Conservation (phyloP, 2,797 vertebrate genomes). For the Lagorchestes hirsutus region DNA sequence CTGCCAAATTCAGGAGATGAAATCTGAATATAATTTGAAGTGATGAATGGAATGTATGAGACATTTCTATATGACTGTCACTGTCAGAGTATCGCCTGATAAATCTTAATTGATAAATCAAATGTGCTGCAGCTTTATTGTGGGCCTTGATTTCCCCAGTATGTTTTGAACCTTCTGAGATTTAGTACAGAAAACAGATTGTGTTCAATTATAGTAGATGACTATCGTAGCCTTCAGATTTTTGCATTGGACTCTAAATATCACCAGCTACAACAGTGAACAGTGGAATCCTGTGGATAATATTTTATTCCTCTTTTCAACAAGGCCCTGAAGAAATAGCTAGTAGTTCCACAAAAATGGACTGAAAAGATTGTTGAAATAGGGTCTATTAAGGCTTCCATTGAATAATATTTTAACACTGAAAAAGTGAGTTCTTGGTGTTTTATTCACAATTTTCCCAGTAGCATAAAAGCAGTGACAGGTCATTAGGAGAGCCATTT, state of each 20-base stretch:
- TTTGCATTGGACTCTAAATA: not conserved
- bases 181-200: not conserved
- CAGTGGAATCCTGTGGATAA: not conserved
- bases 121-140: not conserved
- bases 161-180: slow-evolving; percentile 8
- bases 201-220: not conserved
- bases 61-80: not conserved
- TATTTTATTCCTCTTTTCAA: not conserved
- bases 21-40: not conserved
- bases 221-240: not conserved
- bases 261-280: not conserved
- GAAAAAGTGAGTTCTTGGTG: not conserved
- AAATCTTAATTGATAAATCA: not conserved
- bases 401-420: not conserved
- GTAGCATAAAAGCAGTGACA: not conserved
- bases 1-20: not conserved
- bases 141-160: not conserved
- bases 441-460: slow-evolving; percentile 13
- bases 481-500: not conserved
- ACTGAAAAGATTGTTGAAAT: not conserved
- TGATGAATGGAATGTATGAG: not conserved
- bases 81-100: not conserved
- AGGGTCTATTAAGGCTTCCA: not conserved
- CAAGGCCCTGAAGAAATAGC: not conserved
- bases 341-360: not conserved